Base-by-base conservation (phyloP, 2,888 invertebrate species). In the Oxycera nigricornis region DNA sequence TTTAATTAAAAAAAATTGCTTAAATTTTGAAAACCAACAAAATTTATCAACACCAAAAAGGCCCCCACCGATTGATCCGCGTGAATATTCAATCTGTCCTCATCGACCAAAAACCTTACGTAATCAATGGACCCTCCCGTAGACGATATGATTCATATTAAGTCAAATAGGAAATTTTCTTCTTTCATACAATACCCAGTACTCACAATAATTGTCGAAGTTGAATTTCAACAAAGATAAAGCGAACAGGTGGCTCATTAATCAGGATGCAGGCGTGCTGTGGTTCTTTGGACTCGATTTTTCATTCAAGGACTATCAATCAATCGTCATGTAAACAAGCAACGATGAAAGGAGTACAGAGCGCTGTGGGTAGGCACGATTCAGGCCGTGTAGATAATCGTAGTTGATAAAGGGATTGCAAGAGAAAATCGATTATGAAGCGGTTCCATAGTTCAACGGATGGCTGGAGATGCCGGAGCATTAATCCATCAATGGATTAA, bases 221-320 rank as follows among this genome's bases (percentile, higher is more conserved):
- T 2, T 9, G 11, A 70, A 31, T 68, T 70, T 70, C 55, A 55
- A 70, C 70, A 70, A 9, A 55, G 70, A 70, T 70, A 55, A 31
- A 70, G 31, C 55, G 70, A 70, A 70, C 70, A 70, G 55, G 52
- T 70, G 55, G 55, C 55, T 55, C 70, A 70, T 70, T 55, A 52
- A 70, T 70, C 70, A 70, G 52, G 55, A 55, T 31, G 26, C 52
- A 11, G 31, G 24, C 55, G 30, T 52, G 35, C 28, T 31, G 70
- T 55, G 31, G 22, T n/a, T 1, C 1, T 41, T 2, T 14, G 11
- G 39, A 20, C 14, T 9, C 22, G 31, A 3, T 11, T 55, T 52
- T 31, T 14, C 52, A 68, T n/a, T 52, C 55, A 20, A 70, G 17
- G n/a, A 14, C 55, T 31, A 70, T 70, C 70, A 70, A 70, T 70